Evolutionary conservation across 2,113 vertebrate species (phyloP), one percentile per base, ranked within the genome.

Genomic region (Raphicerus campestris): DNA sequence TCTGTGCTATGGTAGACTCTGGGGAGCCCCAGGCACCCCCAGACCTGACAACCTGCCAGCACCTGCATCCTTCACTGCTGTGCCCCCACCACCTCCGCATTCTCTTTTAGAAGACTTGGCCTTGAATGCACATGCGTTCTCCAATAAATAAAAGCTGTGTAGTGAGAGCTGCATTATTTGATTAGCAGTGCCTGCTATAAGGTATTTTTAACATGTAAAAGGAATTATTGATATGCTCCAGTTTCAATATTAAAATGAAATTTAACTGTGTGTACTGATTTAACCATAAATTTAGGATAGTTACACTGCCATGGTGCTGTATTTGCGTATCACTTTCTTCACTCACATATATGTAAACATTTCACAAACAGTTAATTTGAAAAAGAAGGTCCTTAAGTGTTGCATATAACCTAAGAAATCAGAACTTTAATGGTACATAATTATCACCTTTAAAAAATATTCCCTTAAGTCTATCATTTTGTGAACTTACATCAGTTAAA

Each of bases 401-500:
- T 82, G 42, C 78, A 17, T 3, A 30, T 42, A 30, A 92, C 7
- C 80, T 97, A 88, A 94, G 51, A 63, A 92, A 96, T 82, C 10
- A 93, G 84, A 5, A 55, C 26, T 39, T 45, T 32, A 49, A 17
- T 77, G 20, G 87, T 82, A 51, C 4, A 80, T 35, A 60, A 58
- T 63, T 84, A 63, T 16, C 30, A 87, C 87, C 84, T 88, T 13
- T 82, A 35, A 82, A 95, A 53, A 97, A 82, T 32, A 88, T 94
- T 95, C 77, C 51, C 78, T 94, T 82, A 97, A 97, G 87, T 35
- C 22, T 96, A 58, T 96, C 39, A 83, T 47, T 97, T 94, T 10
- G 85, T 97, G 97, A 88, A 96, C 80, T 94, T 91, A 51, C 10
- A 96, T 94, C 92, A 97, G 45, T 95, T 98, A 30, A 94, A 93